Evolutionary conservation across 2,888 invertebrate genomes (phyloP).

Genomic region (Adineta ricciae): DNA sequence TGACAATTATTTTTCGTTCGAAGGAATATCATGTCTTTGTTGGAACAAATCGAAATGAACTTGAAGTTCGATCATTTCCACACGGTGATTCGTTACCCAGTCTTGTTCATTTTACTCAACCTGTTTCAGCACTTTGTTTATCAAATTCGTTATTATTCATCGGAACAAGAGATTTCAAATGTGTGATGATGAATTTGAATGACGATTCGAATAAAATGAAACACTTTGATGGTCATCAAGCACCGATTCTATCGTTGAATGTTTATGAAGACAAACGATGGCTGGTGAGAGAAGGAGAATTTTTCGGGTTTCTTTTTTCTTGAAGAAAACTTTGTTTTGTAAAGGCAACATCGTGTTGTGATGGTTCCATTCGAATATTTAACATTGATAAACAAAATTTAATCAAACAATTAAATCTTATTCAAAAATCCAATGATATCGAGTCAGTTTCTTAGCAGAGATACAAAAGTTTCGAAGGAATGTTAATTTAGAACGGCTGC

Average conservation of each 20-base stretch:
- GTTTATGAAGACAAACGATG: neutral
- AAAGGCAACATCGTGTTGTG: neutral
- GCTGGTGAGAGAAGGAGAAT: neutral
- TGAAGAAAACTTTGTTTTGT: neutral
- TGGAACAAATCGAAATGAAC: neutral
- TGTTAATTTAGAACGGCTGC: neutral
- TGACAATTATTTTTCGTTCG: too few relatives aligned
- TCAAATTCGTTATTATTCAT: neutral
- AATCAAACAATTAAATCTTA: neutral
- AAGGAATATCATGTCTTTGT: neutral
- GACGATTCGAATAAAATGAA: slow-evolving; percentile 3
- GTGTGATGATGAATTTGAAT: neutral
- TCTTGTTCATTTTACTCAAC: slow-evolving; percentile 6
- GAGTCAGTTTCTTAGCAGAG: neutral
- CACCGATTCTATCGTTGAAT: neutral
- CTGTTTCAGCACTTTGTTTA: neutral
- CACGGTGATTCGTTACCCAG: neutral
- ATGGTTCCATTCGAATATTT: slow-evolving; percentile 4
- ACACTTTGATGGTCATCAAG: slow-evolving; percentile 19
- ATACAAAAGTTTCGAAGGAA: neutral
- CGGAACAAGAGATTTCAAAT: slow-evolving; percentile 20
- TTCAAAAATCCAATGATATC: slow-evolving; percentile 1
- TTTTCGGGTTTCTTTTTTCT: too few relatives aligned
- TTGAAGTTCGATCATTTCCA: neutral
- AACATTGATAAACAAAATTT: neutral